These are phyloP conservation scores for Drosophila trichaetosa DNA, from an alignment of 2,888 invertebrate genomes.

Conservation along the genomic window DNA sequence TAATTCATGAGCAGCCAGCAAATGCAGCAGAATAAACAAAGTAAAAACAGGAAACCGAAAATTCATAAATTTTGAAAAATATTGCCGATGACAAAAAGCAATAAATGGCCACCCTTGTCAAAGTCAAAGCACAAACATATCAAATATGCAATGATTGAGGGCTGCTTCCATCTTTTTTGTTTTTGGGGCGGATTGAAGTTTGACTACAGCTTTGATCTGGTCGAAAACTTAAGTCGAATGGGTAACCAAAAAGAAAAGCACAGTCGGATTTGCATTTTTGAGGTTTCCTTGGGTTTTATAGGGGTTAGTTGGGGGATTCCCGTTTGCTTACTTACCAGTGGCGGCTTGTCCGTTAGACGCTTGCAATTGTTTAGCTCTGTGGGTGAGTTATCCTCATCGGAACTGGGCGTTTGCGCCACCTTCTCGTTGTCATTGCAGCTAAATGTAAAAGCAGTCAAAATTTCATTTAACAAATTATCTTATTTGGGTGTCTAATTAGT, in stretches of 20 bases:
- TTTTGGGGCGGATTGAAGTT: background rate
- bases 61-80: conserved; percentile 58
- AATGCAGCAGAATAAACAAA: conserved; percentile 56
- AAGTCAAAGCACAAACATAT: conserved; percentile 64
- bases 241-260: conserved; percentile 1
- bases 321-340: conserved; percentile 85
- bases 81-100: conserved; percentile 58
- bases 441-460: background rate
- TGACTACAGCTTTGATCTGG: conserved; percentile 35
- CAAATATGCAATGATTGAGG: conserved; percentile 53
- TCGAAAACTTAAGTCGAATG: conserved; percentile 13
- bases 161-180: background rate
- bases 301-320: background rate
- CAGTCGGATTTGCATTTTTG: conserved; percentile 22
- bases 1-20: conserved; percentile 73
- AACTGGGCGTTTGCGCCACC: conserved; percentile 86
- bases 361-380: conserved; percentile 94
- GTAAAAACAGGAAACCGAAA: conserved; percentile 22
- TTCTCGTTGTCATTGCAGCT: conserved; percentile 85
- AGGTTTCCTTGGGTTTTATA: conserved; percentile 10
- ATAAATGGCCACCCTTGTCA: conserved; percentile 78
- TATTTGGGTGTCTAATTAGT: background rate
- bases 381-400: conserved; percentile 94
- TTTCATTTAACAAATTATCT: background rate
- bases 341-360: conserved; percentile 91